Conservation (phyloP, 1,140 invertebrate genomes). For the Drosophila novamexicana region DNA sequence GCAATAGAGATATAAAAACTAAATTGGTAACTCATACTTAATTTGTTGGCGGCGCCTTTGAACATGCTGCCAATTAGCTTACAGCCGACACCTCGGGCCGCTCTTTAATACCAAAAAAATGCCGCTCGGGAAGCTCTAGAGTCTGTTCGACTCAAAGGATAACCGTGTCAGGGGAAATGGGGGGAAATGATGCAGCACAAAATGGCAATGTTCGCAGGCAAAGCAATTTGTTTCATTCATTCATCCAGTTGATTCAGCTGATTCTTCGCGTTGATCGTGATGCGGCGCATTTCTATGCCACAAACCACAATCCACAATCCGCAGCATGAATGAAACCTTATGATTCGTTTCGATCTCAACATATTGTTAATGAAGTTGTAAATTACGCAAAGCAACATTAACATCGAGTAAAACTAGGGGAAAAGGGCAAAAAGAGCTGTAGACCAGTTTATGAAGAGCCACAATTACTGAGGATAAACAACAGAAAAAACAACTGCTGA, state of each 20-base stretch:
- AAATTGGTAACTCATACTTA: constrained; percentile 85
- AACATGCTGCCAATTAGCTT: constrained; percentile 84
- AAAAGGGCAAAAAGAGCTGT: not conserved
- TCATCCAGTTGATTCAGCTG: constrained; percentile 32
- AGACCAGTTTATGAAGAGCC: constrained; percentile 1
- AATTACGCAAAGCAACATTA: constrained; percentile 51
- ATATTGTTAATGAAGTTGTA: constrained; percentile 70
- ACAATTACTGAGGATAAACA: not conserved
- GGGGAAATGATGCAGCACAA: constrained; percentile 73
- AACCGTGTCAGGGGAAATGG: constrained; percentile 24
- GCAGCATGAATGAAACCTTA: constrained; percentile 55
- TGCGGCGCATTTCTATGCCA: constrained; percentile 58
- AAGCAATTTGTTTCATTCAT: constrained; percentile 75
- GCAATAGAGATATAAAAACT: constrained; percentile 84
- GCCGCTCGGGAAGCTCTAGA: constrained; percentile 38
- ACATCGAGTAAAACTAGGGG: not conserved
- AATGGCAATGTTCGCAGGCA: constrained; percentile 49
- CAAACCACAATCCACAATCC: constrained; percentile 38
- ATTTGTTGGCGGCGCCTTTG: constrained; percentile 84
- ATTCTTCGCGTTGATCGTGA: constrained; percentile 52
- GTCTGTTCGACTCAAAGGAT: constrained; percentile 52
- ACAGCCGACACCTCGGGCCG: constrained; percentile 82
- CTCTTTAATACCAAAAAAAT: constrained; percentile 36
- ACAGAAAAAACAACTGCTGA: not conserved
- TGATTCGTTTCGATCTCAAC: constrained; percentile 34